These are phyloP conservation scores for Linnaemya tessellans DNA, from an alignment of 2,888 invertebrate genomes.

Conservation along the genomic window DNA sequence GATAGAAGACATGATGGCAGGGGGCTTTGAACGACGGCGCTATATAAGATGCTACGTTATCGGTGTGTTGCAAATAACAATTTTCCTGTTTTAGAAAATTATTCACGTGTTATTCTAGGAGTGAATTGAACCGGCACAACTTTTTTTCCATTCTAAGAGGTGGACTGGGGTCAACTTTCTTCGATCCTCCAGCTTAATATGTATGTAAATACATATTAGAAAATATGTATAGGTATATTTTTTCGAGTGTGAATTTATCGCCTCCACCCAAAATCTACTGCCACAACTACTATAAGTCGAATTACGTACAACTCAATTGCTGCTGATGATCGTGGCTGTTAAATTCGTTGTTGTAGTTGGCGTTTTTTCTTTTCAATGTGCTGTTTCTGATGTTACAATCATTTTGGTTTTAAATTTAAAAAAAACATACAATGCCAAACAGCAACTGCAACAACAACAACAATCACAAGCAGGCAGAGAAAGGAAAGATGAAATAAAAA, in stretches of 20 bases:
- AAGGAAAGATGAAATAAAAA: conserved; percentile 63
- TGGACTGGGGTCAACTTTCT: too few species aligned
- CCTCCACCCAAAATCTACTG: conserved; percentile 55
- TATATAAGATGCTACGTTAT: too few species aligned
- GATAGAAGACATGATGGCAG: too few species aligned
- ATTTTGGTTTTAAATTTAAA: conserved; percentile 49
- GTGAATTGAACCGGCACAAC: too few species aligned
- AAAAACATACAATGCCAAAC: conserved; percentile 54
- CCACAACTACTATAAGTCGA: conserved; percentile 46
- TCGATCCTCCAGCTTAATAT: not conserved
- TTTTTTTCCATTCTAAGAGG: too few species aligned
- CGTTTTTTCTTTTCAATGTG: not conserved
- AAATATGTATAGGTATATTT: conserved; percentile 12
- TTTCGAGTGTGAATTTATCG: conserved; percentile 48
- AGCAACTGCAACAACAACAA: conserved; percentile 6
- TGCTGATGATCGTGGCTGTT: conserved; percentile 63
- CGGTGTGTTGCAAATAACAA: too few species aligned
- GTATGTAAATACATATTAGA: not conserved
- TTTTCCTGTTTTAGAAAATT: too few species aligned
- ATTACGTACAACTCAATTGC: conserved; percentile 57
- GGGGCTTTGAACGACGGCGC: too few species aligned
- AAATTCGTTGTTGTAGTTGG: conserved; percentile 47
- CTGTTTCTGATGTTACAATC: conserved; percentile 52
- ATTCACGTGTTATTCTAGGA: too few species aligned
- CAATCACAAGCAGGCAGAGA: conserved; percentile 45